Percentiles rank a stretch among this genome's conserved stretches.
phyloP scores from a whole-genome alignment of 1,140 invertebrate species.

The Leucophenga varia region DNA sequence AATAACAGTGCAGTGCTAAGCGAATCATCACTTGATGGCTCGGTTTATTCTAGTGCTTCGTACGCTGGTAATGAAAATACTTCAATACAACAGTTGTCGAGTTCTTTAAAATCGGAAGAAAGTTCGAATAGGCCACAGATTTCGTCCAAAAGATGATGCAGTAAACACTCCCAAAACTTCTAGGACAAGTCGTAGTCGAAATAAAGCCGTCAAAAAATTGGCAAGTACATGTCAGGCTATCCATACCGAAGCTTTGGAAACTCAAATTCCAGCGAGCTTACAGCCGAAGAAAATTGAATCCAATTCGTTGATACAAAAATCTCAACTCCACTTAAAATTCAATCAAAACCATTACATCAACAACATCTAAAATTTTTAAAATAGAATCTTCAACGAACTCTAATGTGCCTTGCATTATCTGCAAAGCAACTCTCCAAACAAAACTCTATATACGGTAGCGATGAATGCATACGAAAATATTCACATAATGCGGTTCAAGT shows the following conservation, averaged over 20 bases:
- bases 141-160: not conserved
- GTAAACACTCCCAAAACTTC: not conserved
- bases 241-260: slow-evolving; percentile 66
- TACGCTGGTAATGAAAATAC: slow-evolving; percentile 16
- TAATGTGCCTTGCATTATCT: slow-evolving; percentile 64
- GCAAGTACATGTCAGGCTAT: slow-evolving; percentile 13
- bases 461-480: slow-evolving; percentile 82
- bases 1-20: slow-evolving; percentile 14
- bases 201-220: slow-evolving; percentile 19
- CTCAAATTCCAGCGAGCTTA: no score
- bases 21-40: slow-evolving; percentile 10
- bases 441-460: slow-evolving; percentile 83
- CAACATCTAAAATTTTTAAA: slow-evolving; percentile 35
- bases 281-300: no score
- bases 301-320: no score
- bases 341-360: slow-evolving; percentile 20
- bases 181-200: no score
- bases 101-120: slow-evolving; percentile 11
- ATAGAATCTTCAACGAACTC: slow-evolving; percentile 11
- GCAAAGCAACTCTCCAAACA: slow-evolving; percentile 69
- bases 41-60: slow-evolving; percentile 10
- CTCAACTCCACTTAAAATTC: no score
- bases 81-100: slow-evolving; percentile 1
- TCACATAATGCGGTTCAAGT: slow-evolving; percentile 69
- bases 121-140: slow-evolving; percentile 12